Percentiles rank a stretch among this genome's conserved stretches.
These are phyloP conservation scores for Melanotaenia pygmaea DNA, from an alignment of 2,797 vertebrate species.

Conservation along the genomic window DNA sequence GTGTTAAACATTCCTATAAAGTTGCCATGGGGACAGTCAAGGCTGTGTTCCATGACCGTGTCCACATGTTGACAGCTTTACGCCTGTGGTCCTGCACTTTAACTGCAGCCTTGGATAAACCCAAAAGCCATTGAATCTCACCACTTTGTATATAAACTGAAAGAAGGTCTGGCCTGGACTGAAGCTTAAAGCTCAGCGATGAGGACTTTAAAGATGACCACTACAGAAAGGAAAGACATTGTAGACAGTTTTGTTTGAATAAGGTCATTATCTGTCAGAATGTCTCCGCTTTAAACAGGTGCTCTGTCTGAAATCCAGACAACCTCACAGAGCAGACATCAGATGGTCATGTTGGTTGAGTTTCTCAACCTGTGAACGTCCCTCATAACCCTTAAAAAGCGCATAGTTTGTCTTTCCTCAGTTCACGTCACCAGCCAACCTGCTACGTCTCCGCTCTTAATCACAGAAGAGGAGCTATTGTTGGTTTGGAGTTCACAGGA, in stretches of 20 bases:
- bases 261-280: constrained; percentile 36
- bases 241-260: constrained; percentile 27
- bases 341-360: constrained; percentile 53
- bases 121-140: constrained; percentile 65
- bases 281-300: constrained; percentile 61
- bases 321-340: constrained; percentile 42
- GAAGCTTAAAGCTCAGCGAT: constrained; percentile 17
- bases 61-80: constrained; percentile 82
- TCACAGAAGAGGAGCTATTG: constrained; percentile 43
- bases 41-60: constrained; percentile 69
- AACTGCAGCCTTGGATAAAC: constrained; percentile 74
- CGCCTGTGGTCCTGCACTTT: constrained; percentile 73
- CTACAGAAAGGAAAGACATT: background rate
- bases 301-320: constrained; percentile 52
- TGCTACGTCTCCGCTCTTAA: constrained; percentile 28
- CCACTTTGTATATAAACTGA: constrained; percentile 37
- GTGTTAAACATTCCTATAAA: constrained; percentile 69
- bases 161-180: constrained; percentile 35
- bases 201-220: constrained; percentile 20
- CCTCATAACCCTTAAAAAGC: constrained; percentile 52
- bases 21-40: constrained; percentile 74
- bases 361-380: constrained; percentile 54
- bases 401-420: constrained; percentile 48
- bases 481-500: constrained; percentile 42
- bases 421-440: constrained; percentile 10